Percentiles rank a stretch among this genome's conserved stretches.
phyloP scores from a whole-genome alignment of 1,140 invertebrate genomes.

The Nasonia giraulti region DNA sequence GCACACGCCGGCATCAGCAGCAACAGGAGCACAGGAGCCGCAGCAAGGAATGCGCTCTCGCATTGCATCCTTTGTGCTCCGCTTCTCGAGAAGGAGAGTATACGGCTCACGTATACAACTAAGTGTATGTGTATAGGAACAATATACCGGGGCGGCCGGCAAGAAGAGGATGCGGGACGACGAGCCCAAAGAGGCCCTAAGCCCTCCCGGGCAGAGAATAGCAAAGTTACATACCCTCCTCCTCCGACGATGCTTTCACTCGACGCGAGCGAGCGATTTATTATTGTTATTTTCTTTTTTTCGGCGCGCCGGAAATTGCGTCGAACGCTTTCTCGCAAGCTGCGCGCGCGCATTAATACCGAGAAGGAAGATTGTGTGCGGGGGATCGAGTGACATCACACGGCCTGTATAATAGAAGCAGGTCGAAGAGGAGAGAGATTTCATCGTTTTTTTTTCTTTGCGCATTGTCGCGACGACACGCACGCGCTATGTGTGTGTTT shows the following conservation, averaged over 20 bases:
- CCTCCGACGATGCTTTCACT: neutral
- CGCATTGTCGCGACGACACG: neutral
- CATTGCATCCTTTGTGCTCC: constrained; percentile 53
- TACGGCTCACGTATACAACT: neutral
- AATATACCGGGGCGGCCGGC: neutral
- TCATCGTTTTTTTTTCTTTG: neutral
- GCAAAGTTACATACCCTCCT: constrained; percentile 1
- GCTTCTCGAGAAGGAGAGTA: constrained; percentile 12
- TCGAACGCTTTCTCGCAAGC: constrained; percentile 17
- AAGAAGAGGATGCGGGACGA: constrained; percentile 17
- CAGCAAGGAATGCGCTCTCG: constrained; percentile 48
- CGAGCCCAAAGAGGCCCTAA: neutral
- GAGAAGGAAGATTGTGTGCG: neutral
- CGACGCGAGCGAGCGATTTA: neutral
- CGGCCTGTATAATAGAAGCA: constrained; percentile 6
- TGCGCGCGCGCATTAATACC: constrained; percentile 10
- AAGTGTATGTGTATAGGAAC: neutral
- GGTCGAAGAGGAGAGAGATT: neutral
- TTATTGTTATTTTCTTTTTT: neutral
- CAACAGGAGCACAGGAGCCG: constrained; percentile 5
- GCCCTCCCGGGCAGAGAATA: neutral
- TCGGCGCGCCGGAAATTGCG: constrained; percentile 28
- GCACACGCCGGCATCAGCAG: neutral
- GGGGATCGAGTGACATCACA: constrained; percentile 39
- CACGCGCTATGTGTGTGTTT: neutral